These are phyloP conservation scores for Troides aeacus DNA, from an alignment of 2,888 invertebrate species.

Conservation along the genomic window DNA sequence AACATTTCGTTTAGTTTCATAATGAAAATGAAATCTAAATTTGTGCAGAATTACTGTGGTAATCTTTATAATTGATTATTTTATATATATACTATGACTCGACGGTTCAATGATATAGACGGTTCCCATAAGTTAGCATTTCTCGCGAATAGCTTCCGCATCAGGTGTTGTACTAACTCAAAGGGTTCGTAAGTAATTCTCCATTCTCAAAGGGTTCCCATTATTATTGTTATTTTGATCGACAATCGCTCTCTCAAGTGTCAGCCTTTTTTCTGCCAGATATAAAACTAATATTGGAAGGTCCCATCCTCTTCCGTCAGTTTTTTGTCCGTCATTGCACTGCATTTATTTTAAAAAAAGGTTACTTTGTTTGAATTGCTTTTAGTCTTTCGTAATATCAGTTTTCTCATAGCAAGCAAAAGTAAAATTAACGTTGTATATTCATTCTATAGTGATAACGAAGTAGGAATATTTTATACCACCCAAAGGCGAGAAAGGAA, in stretches of 20 bases:
- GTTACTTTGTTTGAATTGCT: conserved; percentile 63
- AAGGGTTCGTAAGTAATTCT: conserved; percentile 68
- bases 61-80: no score
- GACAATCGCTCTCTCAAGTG: conserved; percentile 72
- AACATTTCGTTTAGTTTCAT: not conserved
- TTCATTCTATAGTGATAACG: conserved; percentile 50
- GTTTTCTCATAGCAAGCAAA: conserved; percentile 31
- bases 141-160: conserved; percentile 74
- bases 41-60: not conserved
- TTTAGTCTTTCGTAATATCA: conserved; percentile 31
- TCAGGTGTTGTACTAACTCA: conserved; percentile 68
- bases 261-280: conserved; percentile 70
- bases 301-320: conserved; percentile 78
- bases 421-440: conserved; percentile 43
- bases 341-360: conserved; percentile 56
- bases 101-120: not conserved
- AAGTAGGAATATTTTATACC: conserved; percentile 52
- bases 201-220: conserved; percentile 64
- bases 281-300: conserved; percentile 80
- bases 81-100: no score
- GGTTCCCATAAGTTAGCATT: conserved; percentile 27
- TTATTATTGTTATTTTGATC: conserved; percentile 73
- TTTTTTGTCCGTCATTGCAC: conserved; percentile 66
- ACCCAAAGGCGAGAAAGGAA: conserved; percentile 68
- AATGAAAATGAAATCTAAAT: not conserved